phyloP scores from a whole-genome alignment of 2,888 invertebrate genomes.

The Griposia aprilina region DNA sequence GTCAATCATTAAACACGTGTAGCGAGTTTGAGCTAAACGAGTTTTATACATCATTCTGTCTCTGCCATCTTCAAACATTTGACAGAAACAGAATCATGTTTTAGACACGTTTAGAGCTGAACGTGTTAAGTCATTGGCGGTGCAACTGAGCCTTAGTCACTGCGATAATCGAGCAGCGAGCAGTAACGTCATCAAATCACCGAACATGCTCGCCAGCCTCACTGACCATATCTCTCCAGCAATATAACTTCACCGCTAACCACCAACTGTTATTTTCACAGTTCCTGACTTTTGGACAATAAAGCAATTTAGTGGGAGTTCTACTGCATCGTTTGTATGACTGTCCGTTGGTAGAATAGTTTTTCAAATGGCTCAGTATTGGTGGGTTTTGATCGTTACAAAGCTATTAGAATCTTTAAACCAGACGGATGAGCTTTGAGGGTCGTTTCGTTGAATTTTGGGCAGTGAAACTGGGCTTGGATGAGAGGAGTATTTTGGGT shows the following conservation, averaged over 20 bases:
- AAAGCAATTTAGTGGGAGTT: conserved; percentile 77
- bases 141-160: too few relatives aligned
- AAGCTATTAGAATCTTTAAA: conserved; percentile 61
- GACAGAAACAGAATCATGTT: too few relatives aligned
- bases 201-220: conserved; percentile 16
- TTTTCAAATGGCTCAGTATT: conserved; percentile 54
- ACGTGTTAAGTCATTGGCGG: too few relatives aligned
- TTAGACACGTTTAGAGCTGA: too few relatives aligned
- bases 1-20: too few relatives aligned
- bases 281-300: conserved; percentile 79
- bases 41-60: too few relatives aligned
- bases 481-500: conserved; percentile 5
- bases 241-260: conserved; percentile 66
- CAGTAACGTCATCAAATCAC: not conserved
- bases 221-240: not conserved
- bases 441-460: conserved; percentile 21
- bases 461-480: conserved; percentile 18
- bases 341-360: conserved; percentile 64
- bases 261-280: conserved; percentile 80
- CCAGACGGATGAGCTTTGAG: conserved; percentile 48
- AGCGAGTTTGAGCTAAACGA: too few relatives aligned
- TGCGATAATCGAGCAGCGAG: too few relatives aligned
- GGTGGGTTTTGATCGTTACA: conserved; percentile 42
- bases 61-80: too few relatives aligned
- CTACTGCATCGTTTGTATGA: conserved; percentile 66